Conservation (phyloP, 2,113 vertebrate genomes). For the Columba livia region DNA sequence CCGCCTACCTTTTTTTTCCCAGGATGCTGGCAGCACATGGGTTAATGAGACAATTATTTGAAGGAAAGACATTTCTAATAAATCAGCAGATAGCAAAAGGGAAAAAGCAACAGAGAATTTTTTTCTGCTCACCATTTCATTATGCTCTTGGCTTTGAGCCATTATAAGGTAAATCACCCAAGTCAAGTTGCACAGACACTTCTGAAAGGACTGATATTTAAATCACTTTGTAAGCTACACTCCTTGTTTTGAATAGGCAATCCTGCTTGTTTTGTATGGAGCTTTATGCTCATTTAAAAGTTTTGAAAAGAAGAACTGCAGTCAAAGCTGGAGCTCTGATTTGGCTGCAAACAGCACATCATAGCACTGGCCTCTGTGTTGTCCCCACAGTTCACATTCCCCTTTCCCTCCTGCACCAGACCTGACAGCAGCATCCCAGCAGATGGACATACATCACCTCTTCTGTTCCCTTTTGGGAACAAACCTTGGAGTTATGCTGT, state of each 20-base stretch:
- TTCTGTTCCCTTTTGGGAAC: not conserved
- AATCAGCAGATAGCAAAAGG: conserved; percentile 52
- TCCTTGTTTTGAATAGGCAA: conserved; percentile 17
- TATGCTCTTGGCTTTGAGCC: conserved; percentile 55
- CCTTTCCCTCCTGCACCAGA: not conserved
- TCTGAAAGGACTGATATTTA: conserved; percentile 46
- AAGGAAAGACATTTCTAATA: conserved; percentile 51
- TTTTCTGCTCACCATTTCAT: conserved; percentile 63
- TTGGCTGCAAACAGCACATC: not conserved
- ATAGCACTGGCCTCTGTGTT: not conserved
- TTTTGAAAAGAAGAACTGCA: not conserved
- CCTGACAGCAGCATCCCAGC: not conserved
- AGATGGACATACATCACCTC: not conserved
- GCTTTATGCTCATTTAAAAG: not conserved
- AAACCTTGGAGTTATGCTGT: not conserved
- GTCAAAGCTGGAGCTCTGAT: not conserved
- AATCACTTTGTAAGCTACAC: conserved; percentile 25
- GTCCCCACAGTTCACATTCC: not conserved
- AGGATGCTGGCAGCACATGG: not conserved
- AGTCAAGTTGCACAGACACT: conserved; percentile 31
- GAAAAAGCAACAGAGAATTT: conserved; percentile 43
- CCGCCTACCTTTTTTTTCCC: not conserved
- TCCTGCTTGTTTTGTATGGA: not conserved
- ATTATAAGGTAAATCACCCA: conserved; percentile 57
- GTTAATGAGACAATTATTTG: conserved; percentile 16